phyloP scores from a whole-genome alignment of 1,140 invertebrate species.

The Phymastichus coffea region DNA sequence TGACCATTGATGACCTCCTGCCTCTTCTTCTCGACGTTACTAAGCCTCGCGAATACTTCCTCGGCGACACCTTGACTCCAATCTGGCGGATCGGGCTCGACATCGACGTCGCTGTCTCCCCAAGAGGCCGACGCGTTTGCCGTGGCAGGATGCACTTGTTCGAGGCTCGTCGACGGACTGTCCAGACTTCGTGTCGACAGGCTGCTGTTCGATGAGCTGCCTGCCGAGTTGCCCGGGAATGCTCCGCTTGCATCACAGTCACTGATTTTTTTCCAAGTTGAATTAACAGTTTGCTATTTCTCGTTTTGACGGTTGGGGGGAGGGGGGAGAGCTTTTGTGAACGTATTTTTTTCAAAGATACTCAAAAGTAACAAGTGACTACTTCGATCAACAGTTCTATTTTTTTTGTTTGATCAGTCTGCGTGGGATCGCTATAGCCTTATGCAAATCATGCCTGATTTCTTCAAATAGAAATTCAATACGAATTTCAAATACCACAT shows the following conservation, averaged over 20 bases:
- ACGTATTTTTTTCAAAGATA: no score
- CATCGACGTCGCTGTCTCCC: constrained; percentile 81
- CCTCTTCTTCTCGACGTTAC: constrained; percentile 82
- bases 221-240: constrained; percentile 53
- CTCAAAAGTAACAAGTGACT: no score
- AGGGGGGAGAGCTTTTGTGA: no score
- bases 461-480: no score
- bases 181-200: constrained; percentile 59
- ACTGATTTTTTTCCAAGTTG: constrained; percentile 32
- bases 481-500: constrained; percentile 19
- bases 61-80: constrained; percentile 82
- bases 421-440: no score
- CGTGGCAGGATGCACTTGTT: constrained; percentile 55
- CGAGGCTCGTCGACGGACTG: constrained; percentile 60
- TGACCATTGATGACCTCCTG: constrained; percentile 97
- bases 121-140: constrained; percentile 44
- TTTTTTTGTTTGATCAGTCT: no score
- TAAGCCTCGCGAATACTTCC: constrained; percentile 71
- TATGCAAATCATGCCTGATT: no score
- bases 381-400: no score
- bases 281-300: no score
- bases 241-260: constrained; percentile 49
- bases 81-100: constrained; percentile 75
- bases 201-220: constrained; percentile 56
- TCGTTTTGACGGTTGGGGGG: no score